These are phyloP conservation scores for Buathra laborator DNA, from an alignment of 2,888 invertebrate species.

Conservation along the genomic window DNA sequence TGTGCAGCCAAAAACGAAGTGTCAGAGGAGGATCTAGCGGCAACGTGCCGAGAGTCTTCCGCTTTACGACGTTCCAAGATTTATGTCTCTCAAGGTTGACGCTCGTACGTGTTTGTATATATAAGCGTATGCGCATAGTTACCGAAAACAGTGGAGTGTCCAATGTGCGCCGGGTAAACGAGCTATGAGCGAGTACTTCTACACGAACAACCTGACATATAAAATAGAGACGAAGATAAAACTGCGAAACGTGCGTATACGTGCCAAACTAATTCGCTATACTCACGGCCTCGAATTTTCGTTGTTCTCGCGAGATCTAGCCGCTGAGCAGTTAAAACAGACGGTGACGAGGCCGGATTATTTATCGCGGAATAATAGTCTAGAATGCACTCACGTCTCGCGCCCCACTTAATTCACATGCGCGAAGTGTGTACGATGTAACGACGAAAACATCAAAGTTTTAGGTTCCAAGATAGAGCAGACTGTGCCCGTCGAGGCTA, in stretches of 20 bases:
- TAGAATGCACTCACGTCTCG: constrained; percentile 31
- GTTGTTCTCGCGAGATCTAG: not conserved
- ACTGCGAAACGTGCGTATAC: constrained; percentile 16
- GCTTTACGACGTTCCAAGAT: constrained; percentile 41
- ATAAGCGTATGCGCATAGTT: not conserved
- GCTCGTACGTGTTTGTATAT: not conserved
- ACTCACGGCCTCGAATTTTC: constrained; percentile 15
- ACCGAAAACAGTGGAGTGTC: not conserved
- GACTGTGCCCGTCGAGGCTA: not conserved
- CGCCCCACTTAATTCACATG: constrained; percentile 47
- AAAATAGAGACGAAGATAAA: not conserved
- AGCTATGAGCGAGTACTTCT: constrained; percentile 7
- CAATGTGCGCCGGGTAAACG: not conserved
- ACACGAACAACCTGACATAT: not conserved
- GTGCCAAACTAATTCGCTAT: constrained; percentile 25
- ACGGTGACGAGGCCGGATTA: constrained; percentile 32
- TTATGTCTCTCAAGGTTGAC: constrained; percentile 20
- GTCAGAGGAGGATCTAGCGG: constrained; percentile 42
- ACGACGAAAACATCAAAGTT: constrained; percentile 62
- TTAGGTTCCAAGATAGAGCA: constrained; percentile 16
- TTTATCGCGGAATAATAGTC: constrained; percentile 25
- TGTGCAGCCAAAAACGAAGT: constrained; percentile 53
- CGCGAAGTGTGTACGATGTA: constrained; percentile 22
- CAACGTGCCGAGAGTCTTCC: constrained; percentile 26
- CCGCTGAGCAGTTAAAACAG: not conserved